Evolutionary conservation across 2,888 invertebrate species (phyloP).

Genomic region (Trachelus iudaicus): DNA sequence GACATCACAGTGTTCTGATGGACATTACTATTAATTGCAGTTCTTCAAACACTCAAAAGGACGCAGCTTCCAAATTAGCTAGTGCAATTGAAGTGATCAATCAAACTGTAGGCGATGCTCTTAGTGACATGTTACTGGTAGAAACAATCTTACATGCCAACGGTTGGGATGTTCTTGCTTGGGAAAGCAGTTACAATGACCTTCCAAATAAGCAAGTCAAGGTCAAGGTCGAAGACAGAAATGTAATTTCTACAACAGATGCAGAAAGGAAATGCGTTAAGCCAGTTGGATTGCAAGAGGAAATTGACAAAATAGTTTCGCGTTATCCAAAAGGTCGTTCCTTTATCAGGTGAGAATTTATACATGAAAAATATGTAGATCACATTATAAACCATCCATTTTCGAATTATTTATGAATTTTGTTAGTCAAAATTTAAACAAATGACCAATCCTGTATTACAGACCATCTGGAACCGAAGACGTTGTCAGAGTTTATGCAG

Average conservation of each 20-base stretch:
- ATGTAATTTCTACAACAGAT: constrained; percentile 85
- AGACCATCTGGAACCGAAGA: constrained; percentile 98
- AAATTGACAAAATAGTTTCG: constrained; percentile 78
- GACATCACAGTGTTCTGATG: neutral
- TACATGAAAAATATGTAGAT: constrained; percentile 2
- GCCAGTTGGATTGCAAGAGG: constrained; percentile 86
- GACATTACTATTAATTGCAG: constrained; percentile 18
- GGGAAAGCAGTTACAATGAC: constrained; percentile 86
- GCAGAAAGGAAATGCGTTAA: constrained; percentile 85
- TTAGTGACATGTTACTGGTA: constrained; percentile 94
- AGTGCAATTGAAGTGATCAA: constrained; percentile 88
- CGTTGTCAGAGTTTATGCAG: constrained; percentile 94
- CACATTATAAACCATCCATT: constrained; percentile 5
- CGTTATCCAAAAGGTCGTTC: constrained; percentile 80
- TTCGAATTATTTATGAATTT: neutral
- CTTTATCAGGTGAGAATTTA: constrained; percentile 78
- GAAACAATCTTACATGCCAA: constrained; percentile 88
- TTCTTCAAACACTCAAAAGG: constrained; percentile 49
- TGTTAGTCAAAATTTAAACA: constrained; percentile 10
- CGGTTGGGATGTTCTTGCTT: constrained; percentile 82
- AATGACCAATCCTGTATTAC: constrained; percentile 26
- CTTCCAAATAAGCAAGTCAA: constrained; percentile 90
- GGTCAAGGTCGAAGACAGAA: constrained; percentile 88
- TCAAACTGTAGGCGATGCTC: constrained; percentile 96
- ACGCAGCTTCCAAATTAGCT: constrained; percentile 74